Base-by-base conservation (phyloP, 2,888 invertebrate species). In the Pterostichus madidus region DNA sequence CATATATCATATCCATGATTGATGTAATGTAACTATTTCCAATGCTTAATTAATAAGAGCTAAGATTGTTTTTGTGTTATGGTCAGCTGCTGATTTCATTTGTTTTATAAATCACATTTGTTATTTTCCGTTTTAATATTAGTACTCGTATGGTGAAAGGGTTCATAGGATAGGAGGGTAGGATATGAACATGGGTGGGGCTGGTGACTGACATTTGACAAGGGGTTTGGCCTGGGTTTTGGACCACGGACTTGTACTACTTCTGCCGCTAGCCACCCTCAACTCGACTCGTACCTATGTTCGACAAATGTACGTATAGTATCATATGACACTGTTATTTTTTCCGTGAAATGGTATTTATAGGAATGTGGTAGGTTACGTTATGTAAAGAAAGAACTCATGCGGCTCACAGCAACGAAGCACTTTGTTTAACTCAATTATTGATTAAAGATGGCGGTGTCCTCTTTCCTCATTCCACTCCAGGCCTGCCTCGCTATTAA, bases 371-470 rank as follows among this genome's bases (percentile, higher is more conserved):
- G 39, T 39, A 39, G 39, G 8, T 8, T 3, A 39, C 5, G 39
- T 39, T 39, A 39, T 8, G 39, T 39, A 39, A 39, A 64, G 11
- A 13, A n/a, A 5, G 35, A 17, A 59, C 15, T 24, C 10, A 59
- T 10, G 17, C 24, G 59, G 17, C 11, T 11, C 24, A 35, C 64
- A 8, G 11, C 87, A 89, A 88, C 87, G 7, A 87, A 89, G 88
- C 87, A 88, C 88, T 88, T 88, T 89, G 89, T 89, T 89, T 89
- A 89, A 90, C 89, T 90, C 89, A 90, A 90, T 90, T 90, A 90
- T 90, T 89, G 90, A 90, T 90, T 89, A 90, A 90, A 90, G 89
- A 90, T 90, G 90, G 90, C 90, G 89, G 88, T 87, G 88, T 89
- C 83, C 77, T 89, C 68, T 73, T 80, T 89, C 89, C 89, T 49